Conservation (phyloP, 2,888 invertebrate genomes). For the Latrodectus hesperus region DNA sequence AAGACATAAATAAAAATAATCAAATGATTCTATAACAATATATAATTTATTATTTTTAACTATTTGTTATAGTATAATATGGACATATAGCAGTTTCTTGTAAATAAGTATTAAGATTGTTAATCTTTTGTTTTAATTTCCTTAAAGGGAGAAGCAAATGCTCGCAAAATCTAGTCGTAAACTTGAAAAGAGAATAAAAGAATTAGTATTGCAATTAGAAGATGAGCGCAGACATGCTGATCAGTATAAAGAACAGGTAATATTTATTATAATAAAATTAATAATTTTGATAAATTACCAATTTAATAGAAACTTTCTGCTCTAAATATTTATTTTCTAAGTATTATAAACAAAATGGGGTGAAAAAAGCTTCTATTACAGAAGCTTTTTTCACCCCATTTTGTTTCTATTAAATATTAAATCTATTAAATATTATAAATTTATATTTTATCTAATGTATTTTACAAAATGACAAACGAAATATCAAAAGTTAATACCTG, state of each 20-base stretch:
- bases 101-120: too few relatives aligned
- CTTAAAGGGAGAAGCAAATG: slow-evolving; percentile 83
- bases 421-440: too few relatives aligned
- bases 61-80: too few relatives aligned
- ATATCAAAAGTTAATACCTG: too few relatives aligned
- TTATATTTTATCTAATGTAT: too few relatives aligned
- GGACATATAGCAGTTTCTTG: too few relatives aligned
- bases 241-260: slow-evolving; percentile 99
- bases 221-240: slow-evolving; percentile 97
- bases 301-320: not conserved
- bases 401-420: too few relatives aligned
- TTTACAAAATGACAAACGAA: too few relatives aligned
- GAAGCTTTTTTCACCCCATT: too few relatives aligned
- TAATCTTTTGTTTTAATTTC: not conserved
- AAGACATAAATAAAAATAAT: too few relatives aligned
- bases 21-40: too few relatives aligned
- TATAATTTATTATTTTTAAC: too few relatives aligned
- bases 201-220: slow-evolving; percentile 87
- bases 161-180: slow-evolving; percentile 92
- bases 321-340: not conserved
- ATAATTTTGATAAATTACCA: not conserved
- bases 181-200: slow-evolving; percentile 96
- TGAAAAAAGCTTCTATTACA: not conserved
- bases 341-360: not conserved
- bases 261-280: slow-evolving; percentile 70